Percentiles rank a stretch among this genome's conserved stretches.
Conservation (phyloP, 2,113 vertebrate genomes). For the Psilopogon haemacephalus region DNA sequence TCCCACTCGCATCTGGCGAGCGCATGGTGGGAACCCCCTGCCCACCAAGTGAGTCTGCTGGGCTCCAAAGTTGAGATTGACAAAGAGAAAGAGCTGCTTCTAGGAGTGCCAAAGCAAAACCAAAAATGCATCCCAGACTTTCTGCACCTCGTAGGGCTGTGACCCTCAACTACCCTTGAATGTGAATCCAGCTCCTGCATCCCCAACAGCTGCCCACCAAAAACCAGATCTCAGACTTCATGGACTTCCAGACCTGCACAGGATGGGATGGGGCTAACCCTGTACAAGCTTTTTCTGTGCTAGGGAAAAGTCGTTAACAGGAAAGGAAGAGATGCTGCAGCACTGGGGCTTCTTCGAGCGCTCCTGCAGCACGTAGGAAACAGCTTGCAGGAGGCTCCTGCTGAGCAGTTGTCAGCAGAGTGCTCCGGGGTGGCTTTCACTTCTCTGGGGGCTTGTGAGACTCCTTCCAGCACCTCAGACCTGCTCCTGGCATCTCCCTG, state of each 20-base stretch:
- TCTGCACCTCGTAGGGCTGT: neutral
- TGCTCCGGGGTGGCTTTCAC: neutral
- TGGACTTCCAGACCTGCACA: neutral
- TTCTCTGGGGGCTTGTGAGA: neutral
- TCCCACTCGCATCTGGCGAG: neutral
- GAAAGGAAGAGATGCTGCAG: constrained; percentile 14
- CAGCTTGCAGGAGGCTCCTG: constrained; percentile 4
- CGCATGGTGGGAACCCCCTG: neutral
- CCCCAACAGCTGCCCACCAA: neutral
- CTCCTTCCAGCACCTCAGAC: neutral
- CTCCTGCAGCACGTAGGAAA: neutral
- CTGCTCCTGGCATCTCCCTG: neutral
- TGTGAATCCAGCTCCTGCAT: neutral
- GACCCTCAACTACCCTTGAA: neutral
- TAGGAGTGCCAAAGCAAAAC: constrained; percentile 10
- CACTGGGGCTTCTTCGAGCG: neutral
- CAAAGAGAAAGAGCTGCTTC: constrained; percentile 40
- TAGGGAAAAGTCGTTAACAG: neutral
- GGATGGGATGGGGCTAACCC: neutral
- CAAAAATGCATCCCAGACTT: neutral
- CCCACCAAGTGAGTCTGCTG: constrained; percentile 10
- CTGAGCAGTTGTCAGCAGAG: constrained; percentile 13
- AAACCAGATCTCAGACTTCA: neutral
- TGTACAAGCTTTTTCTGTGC: neutral
- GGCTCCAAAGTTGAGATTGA: constrained; percentile 23